Conservation (phyloP, 2,113 vertebrate species). For the Chloropsis hardwickii region DNA sequence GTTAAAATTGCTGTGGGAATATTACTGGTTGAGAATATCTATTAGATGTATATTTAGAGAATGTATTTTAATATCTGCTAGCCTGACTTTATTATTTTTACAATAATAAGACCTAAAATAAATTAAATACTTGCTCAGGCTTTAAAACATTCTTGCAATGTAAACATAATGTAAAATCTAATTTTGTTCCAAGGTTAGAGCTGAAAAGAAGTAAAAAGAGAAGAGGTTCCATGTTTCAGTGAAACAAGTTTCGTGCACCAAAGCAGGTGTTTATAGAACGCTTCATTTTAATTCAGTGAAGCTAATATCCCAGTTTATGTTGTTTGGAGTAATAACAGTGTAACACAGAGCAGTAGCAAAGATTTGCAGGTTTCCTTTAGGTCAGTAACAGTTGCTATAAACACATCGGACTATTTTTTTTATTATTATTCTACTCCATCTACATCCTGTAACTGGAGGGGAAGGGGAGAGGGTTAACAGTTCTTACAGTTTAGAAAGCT, state of each 20-base stretch:
- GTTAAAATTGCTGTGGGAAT: background rate
- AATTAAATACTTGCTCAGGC: background rate
- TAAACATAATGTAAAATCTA: slow-evolving; percentile 11
- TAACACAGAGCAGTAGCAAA: slow-evolving; percentile 45
- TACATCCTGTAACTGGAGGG: background rate
- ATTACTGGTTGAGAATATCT: background rate
- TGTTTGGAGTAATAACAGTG: slow-evolving; percentile 37
- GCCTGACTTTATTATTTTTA: slow-evolving; percentile 17
- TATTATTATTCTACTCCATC: background rate
- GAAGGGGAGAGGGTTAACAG: background rate
- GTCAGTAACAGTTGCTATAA: slow-evolving; percentile 57
- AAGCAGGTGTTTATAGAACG: slow-evolving; percentile 46
- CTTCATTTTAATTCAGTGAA: slow-evolving; percentile 54
- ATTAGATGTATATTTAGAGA: background rate
- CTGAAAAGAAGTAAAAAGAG: background rate
- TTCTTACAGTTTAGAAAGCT: slow-evolving; percentile 20
- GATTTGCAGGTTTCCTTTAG: slow-evolving; percentile 51
- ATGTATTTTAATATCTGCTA: slow-evolving; percentile 17
- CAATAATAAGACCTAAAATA: background rate
- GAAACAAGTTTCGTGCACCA: background rate
- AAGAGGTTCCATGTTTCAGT: background rate
- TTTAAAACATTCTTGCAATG: background rate
- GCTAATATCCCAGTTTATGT: slow-evolving; percentile 54
- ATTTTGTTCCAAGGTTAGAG: background rate
- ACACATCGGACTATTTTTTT: background rate